These are phyloP conservation scores for Platygyra sinensis DNA, from an alignment of 64 coral and sea anemone species.

Conservation along the genomic window DNA sequence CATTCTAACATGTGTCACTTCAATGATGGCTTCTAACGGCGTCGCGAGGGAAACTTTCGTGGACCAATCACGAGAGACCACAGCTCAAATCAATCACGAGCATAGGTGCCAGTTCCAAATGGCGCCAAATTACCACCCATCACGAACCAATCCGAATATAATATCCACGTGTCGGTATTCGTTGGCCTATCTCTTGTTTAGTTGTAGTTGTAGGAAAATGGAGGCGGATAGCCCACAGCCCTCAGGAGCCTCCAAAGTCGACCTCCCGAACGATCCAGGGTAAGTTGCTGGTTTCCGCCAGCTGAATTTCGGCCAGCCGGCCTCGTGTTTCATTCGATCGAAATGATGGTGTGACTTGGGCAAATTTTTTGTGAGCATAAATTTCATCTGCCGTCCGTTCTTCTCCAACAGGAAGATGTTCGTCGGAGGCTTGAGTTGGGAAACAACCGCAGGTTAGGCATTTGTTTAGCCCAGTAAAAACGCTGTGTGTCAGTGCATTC, in stretches of 20 bases:
- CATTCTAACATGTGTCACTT: slow-evolving; percentile 70
- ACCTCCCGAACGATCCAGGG: slow-evolving; percentile 94
- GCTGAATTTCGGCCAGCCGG: background rate
- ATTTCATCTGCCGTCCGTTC: slow-evolving; percentile 10
- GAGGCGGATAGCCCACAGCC: slow-evolving; percentile 84
- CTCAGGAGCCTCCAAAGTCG: slow-evolving; percentile 83
- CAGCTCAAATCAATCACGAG: slow-evolving; percentile 81
- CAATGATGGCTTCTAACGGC: slow-evolving; percentile 51
- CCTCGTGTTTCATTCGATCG: slow-evolving; percentile 15
- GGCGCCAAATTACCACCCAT: slow-evolving; percentile 99
- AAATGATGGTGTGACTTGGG: slow-evolving; percentile 54
- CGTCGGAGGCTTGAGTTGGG: slow-evolving; percentile 93
- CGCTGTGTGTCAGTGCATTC: slow-evolving; percentile 42
- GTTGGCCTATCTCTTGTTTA: slow-evolving; percentile 86
- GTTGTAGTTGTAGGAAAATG: slow-evolving; percentile 99
- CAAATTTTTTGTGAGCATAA: slow-evolving; percentile 46
- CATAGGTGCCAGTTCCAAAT: slow-evolving; percentile 98
- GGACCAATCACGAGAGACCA: slow-evolving; percentile 75
- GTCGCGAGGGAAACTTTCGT: slow-evolving; percentile 52
- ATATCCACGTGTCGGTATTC: slow-evolving; percentile 99
- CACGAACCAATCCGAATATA: slow-evolving; percentile 93
- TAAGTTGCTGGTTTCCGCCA: slow-evolving; percentile 42
- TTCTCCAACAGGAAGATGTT: slow-evolving; percentile 90
- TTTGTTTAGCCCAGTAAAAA: slow-evolving; percentile 6
- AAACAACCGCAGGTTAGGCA: slow-evolving; percentile 92